Base-by-base conservation (phyloP, 2,888 invertebrate species). In the Tiphia femorata region DNA sequence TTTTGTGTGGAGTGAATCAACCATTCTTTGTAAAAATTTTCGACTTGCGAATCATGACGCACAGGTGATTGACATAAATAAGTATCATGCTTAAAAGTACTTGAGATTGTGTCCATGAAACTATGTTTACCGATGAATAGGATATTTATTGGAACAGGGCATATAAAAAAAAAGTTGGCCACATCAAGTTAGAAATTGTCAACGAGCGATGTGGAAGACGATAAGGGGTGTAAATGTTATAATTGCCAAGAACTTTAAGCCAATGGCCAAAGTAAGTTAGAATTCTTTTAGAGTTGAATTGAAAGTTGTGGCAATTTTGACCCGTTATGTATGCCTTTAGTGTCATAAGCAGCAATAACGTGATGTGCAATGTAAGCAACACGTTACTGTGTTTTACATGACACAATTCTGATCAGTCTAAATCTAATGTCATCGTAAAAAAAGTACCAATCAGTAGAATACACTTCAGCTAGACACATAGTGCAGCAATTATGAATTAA, bases 261-360 rank as follows among this genome's bases (percentile, higher is more conserved):
- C 61, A 68, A 73, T 70, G 73, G 74, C 71, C 74, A 75, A 77
- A 76, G 67, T 76, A 72, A 70, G 67, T 63, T 69, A 71, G 67
- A 52, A 43, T 70, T 69, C 56, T 62, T 56, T 61, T 64, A 58
- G 58, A 59, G 38, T 55, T 52, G 60, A 62, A 64, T 58, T 53
- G 48, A 58, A 62, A 67, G 61, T 64, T 59, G 62, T 59, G 62
- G 56, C 59, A 55, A 58, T 37, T 62, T 50, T 58, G 51, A 55
- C 48, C 21, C 43, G 46, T 62, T 59, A 56, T 48, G 48, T 65
- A 65, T 67, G 62, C 59, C 55, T 65, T 75, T 65, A 64, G 49
- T 46, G 55, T 61, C 58, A 44, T 58, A 58, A 70, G 58, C 19
- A 42, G 58, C 46, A 61, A 53, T 44, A 14, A 14, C 33, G 55